Evolutionary conservation across 2,113 vertebrate genomes (phyloP).

Genomic region (Coreoperca whiteheadi): DNA sequence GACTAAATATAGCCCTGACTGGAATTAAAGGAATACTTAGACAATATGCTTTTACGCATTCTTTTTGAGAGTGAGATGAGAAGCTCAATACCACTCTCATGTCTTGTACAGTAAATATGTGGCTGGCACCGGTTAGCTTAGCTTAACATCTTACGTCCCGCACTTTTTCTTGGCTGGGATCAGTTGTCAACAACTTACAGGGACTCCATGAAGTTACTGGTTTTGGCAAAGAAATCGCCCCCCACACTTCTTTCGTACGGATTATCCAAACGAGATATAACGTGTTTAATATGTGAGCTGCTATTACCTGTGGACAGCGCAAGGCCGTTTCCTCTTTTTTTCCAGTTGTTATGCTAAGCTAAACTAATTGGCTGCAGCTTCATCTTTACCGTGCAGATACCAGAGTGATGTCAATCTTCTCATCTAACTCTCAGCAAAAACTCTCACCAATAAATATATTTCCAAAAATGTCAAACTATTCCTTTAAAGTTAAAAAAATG

Average conservation of each 20-base stretch:
- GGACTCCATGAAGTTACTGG: background rate
- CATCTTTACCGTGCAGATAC: background rate
- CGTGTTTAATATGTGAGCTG: background rate
- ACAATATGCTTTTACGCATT: background rate
- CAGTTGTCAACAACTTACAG: background rate
- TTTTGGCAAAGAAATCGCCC: no score
- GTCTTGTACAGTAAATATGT: background rate
- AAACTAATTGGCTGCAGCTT: background rate
- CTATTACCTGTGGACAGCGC: background rate
- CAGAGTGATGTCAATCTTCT: background rate
- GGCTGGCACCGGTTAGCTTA: background rate
- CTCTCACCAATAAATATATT: background rate
- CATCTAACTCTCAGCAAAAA: background rate
- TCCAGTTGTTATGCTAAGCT: background rate
- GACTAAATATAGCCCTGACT: constrained; percentile 6
- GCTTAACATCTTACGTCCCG: background rate
- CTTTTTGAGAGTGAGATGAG: background rate
- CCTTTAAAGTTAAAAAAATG: background rate
- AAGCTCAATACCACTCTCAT: background rate
- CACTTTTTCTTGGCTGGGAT: no score
- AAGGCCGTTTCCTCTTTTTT: background rate
- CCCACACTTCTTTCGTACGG: background rate
- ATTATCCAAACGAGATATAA: background rate
- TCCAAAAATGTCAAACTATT: background rate
- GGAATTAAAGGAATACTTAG: background rate